Percentiles rank a stretch among this genome's conserved stretches.
Evolutionary conservation across 2,888 invertebrate species (phyloP).

Genomic region (Cephus nigrinus): DNA sequence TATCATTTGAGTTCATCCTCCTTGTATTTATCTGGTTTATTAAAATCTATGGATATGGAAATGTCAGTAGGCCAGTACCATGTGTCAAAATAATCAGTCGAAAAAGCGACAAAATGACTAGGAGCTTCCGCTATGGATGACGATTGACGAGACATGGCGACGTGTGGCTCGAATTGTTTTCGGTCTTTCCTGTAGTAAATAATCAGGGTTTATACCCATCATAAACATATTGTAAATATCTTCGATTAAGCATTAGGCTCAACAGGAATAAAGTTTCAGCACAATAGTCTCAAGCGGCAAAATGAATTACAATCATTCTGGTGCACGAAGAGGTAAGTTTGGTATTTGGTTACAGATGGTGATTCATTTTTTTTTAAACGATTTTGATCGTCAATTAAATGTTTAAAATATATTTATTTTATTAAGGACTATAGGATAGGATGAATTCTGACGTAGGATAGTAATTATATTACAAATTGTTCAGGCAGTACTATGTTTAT

Average conservation of each 20-base stretch:
- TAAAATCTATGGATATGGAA: background rate
- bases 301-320: conserved; percentile 62
- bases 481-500: background rate
- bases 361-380: background rate
- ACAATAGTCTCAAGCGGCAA: conserved; percentile 11
- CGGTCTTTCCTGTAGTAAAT: conserved; percentile 25
- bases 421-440: background rate
- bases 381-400: background rate
- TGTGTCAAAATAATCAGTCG: background rate
- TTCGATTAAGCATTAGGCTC: background rate
- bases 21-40: background rate
- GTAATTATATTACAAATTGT: background rate
- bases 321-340: conserved; percentile 55
- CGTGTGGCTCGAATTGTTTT: conserved; percentile 43
- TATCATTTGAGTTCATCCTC: background rate
- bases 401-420: background rate
- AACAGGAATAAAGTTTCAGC: background rate
- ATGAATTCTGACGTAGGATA: background rate
- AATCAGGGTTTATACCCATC: conserved; percentile 20
- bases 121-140: conserved; percentile 33
- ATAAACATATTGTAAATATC: conserved; percentile 23
- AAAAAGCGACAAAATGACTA: background rate
- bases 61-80: background rate
- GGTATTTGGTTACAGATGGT: conserved; percentile 15
- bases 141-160: conserved; percentile 46